phyloP scores from a whole-genome alignment of 2,113 vertebrate species.

The Gyps fulvus region DNA sequence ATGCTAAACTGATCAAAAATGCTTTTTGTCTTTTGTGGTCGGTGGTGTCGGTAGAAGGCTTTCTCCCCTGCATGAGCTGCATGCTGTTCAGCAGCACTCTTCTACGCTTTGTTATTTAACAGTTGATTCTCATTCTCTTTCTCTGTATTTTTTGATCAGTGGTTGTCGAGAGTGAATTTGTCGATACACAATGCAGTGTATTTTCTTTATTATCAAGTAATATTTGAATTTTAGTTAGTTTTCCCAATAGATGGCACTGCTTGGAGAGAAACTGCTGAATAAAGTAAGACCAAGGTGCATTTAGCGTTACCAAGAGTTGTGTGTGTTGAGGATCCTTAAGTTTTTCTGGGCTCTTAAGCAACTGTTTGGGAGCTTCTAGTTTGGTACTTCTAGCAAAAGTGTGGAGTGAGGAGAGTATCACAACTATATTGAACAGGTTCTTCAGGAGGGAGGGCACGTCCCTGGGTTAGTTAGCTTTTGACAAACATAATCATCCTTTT shows the following conservation, averaged over 20 bases:
- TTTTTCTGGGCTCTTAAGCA: background rate
- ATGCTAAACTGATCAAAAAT: slow-evolving; percentile 3
- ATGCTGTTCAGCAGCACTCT: background rate
- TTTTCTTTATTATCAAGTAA: background rate
- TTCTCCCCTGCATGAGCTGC: background rate
- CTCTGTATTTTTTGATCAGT: background rate
- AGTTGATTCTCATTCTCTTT: background rate
- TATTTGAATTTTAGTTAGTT: background rate
- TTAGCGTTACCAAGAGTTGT: background rate
- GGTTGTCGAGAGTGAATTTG: background rate
- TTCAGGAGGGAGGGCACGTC: background rate
- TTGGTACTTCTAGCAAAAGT: background rate
- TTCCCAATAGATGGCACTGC: slow-evolving; percentile 44
- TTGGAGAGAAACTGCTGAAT: slow-evolving; percentile 7
- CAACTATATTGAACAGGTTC: background rate
- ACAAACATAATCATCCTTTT: background rate
- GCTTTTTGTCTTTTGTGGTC: background rate
- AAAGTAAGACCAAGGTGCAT: background rate
- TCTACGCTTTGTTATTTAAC: background rate
- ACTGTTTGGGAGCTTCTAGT: background rate
- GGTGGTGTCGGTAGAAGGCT: background rate
- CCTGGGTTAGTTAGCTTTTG: background rate
- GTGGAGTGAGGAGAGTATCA: background rate
- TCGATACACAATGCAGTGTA: background rate
- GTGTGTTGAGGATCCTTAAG: background rate